A percentile compares a stretch with the other conserved stretches of the same genome.
These are phyloP conservation scores for Argyrosomus regius DNA, from an alignment of 2,797 vertebrate genomes.

Conservation along the genomic window DNA sequence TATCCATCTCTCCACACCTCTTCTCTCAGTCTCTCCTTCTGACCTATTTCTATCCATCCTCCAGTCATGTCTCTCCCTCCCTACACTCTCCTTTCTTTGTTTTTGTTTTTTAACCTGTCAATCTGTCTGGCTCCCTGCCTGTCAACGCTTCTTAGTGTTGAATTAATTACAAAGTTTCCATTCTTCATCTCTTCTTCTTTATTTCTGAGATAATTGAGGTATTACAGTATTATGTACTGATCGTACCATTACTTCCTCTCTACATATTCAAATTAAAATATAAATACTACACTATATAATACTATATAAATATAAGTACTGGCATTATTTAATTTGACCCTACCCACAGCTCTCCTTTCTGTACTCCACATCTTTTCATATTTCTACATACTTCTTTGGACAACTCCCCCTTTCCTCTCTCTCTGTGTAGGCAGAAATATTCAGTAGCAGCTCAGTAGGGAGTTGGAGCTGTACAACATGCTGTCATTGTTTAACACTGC, in stretches of 20 bases:
- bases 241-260: not conserved
- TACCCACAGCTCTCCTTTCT: not conserved
- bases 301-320: too few species aligned
- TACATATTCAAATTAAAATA: slow-evolving; percentile 9
- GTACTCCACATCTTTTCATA: not conserved
- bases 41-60: slow-evolving; percentile 85
- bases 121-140: slow-evolving; percentile 53
- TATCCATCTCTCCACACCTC: slow-evolving; percentile 45
- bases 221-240: slow-evolving; percentile 9
- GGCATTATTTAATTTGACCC: slow-evolving; percentile 5
- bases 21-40: slow-evolving; percentile 67
- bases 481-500: slow-evolving; percentile 73
- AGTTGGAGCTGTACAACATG: slow-evolving; percentile 52
- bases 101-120: slow-evolving; percentile 50
- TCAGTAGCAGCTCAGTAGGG: slow-evolving; percentile 50
- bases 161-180: slow-evolving; percentile 63
- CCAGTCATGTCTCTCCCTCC: slow-evolving; percentile 56
- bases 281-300: not conserved
- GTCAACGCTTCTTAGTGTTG: slow-evolving; percentile 39
- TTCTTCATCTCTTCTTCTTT: slow-evolving; percentile 26
- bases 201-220: slow-evolving; percentile 14
- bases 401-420: not conserved
- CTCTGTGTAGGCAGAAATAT: slow-evolving; percentile 35
- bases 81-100: slow-evolving; percentile 26
- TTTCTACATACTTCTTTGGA: slow-evolving; percentile 18